A percentile compares a stretch with the other conserved stretches of the same genome.
These are phyloP conservation scores for Lepidocolaptes lacrymiger DNA, from an alignment of 2,797 vertebrate species.

Conservation along the genomic window DNA sequence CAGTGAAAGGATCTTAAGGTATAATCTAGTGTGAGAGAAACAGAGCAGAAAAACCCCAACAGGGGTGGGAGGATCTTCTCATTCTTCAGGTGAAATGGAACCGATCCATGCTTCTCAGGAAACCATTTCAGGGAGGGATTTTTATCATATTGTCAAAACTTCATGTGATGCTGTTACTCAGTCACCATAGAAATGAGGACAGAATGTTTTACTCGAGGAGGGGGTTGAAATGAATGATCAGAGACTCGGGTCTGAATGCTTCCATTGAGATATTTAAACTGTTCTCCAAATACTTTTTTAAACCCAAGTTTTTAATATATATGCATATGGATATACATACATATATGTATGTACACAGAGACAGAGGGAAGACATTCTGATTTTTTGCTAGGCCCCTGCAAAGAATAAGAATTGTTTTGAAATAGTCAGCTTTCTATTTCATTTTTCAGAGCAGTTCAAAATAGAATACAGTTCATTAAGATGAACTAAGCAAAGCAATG, in stretches of 20 bases:
- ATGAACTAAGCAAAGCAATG: background rate
- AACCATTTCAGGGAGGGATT: background rate
- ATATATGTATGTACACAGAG: background rate
- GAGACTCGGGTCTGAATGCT: background rate
- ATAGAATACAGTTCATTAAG: background rate
- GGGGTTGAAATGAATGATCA: background rate
- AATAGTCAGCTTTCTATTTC: background rate
- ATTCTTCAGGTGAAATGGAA: background rate
- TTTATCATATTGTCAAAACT: background rate
- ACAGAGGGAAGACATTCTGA: background rate
- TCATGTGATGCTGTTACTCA: background rate
- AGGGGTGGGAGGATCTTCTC: background rate
- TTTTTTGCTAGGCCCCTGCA: background rate
- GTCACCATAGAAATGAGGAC: background rate
- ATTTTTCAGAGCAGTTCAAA: background rate
- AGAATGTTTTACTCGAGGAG: background rate
- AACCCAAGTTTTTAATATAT: background rate
- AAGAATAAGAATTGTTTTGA: background rate
- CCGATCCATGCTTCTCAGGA: background rate
- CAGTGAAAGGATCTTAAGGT: background rate
- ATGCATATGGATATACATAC: fast-evolving
- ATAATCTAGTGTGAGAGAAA: background rate
- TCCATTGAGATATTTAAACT: background rate
- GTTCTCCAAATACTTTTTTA: background rate
- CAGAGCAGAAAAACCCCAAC: background rate